Base-by-base conservation (phyloP, 1,140 invertebrate genomes). In the Diabrotica undecimpunctata region DNA sequence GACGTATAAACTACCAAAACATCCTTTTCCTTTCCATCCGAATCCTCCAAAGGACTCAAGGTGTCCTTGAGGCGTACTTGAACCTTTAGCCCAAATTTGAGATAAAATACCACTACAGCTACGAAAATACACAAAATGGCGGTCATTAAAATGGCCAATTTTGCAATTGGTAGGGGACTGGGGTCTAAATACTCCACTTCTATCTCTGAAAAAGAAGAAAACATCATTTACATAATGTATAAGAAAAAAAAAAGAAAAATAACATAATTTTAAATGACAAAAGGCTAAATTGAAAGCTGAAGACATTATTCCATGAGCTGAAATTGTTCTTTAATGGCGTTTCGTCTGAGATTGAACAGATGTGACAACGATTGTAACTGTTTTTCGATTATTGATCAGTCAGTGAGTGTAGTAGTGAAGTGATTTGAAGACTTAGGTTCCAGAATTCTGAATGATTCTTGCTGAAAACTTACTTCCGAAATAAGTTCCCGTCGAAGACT, bases 21-120 rank as follows among this genome's bases (percentile, higher is more conserved):
- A 38, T 79, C 78, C 36, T 70, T 70, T 5, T 66, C 64, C 68
- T 80, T 80, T 2, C 74, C 76, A 66, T 78, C 76, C 8, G 72
- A 65, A 14, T 73, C 70, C 68, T 79, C 76, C 10, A 76, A 5
- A 14, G 39, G 55, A 10, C 71, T 72, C 58, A 77, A 78, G 7
- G 60, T 57, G 62, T 79, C 77, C 60, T 79, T 79, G 12, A 77
- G 64, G 8, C 62, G 53, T 4, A 78, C 72, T 14, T 74, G 64
- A 11, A 75, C 12, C 8, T 66, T 57, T 10, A 79, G 62, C 8
- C 76, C 77, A 60, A 71, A 79, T 58, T 71, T 71, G 6, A 72
- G 54, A 59, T 76, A 65, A 0, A 79, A 53, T 11, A 75, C 59
- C 10, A 70, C 39, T 5, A 75, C 66, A n/a, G 68, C 46, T 5